These are phyloP conservation scores for Nebria brevicollis DNA, from an alignment of 2,888 invertebrate species.

Conservation along the genomic window DNA sequence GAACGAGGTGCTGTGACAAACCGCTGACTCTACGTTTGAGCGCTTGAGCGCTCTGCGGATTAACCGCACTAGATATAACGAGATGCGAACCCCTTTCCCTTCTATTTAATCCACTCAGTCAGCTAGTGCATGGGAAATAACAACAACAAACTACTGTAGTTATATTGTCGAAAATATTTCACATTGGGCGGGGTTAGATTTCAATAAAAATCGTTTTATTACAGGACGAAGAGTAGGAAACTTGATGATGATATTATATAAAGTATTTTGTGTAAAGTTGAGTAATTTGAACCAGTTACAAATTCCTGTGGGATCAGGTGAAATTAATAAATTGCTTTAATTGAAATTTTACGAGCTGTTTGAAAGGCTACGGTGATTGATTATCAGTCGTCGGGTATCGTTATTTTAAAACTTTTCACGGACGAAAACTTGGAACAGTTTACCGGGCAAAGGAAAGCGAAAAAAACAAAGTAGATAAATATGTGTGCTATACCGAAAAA, in stretches of 20 bases:
- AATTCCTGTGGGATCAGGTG: constrained; percentile 37
- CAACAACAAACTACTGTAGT: constrained; percentile 60
- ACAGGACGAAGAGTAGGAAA: neutral
- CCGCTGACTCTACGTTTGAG: constrained; percentile 58
- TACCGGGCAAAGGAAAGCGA: constrained; percentile 16
- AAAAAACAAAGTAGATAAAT: neutral
- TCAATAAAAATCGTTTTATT: no score
- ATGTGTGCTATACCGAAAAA: no score
- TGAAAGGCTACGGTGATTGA: constrained; percentile 41
- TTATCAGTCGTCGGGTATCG: constrained; percentile 39
- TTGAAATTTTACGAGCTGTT: constrained; percentile 47
- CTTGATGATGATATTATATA: neutral
- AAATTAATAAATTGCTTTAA: constrained; percentile 46
- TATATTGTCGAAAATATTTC: no score
- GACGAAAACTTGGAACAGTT: constrained; percentile 7
- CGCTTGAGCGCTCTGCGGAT: constrained; percentile 26
- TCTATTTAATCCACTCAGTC: constrained; percentile 55
- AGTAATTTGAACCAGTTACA: constrained; percentile 13
- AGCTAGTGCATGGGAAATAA: constrained; percentile 63
- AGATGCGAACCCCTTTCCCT: constrained; percentile 26
- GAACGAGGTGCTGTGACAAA: constrained; percentile 58
- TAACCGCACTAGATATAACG: constrained; percentile 29
- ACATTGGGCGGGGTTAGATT: no score
- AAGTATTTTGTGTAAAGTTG: constrained; percentile 24
- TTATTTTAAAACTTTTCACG: constrained; percentile 42